Evolutionary conservation across 1,140 invertebrate species (phyloP), one percentile per base, ranked within the genome.

Genomic region (Drosophila suzukii): DNA sequence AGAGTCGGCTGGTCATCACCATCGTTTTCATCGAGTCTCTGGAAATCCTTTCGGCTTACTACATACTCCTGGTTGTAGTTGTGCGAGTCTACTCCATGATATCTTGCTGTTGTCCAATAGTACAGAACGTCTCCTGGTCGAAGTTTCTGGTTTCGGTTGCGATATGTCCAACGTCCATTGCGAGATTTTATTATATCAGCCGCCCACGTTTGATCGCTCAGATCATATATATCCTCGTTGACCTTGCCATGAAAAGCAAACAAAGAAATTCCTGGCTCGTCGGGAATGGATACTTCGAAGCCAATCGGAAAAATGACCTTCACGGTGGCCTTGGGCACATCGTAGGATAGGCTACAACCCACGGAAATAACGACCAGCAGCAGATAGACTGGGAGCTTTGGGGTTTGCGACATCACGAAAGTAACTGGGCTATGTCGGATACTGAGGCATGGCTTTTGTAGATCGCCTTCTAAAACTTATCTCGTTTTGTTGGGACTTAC

Each of bases 231-330:
- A 78, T 95, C 94, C 65, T 94, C 93, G 78, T 96, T 96, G 11
- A 96, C 91, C 66, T 96, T 96, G 12, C 94, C 94, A 75, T 96
- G 96, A 75, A 95, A 96, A 2, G 96, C 96, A 53, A 96, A 95
- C 10, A 96, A 84, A 2, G 93, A 93, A 36, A 96, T 95, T 3
- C 95, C 96, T 15, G 94, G 92, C 51, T 94, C 94, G 72, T 95
- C 93, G 78, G 94, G 94, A 32, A 95, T 93, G 3, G 94, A 94
- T 1, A 95, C 94, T 46, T 93, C 92, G 11, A 95, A 90, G 20
- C 95, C 95, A 12, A 58, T 27, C 7, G 76, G 80, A 3, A 34
- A 59, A 4, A 68, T 62, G 2, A 94, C 93, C 85, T 94, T 93
- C 34, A 95, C 90, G 11, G 85, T 93, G 6, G 94, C 94, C 6